Percentiles rank a stretch among this genome's conserved stretches.
phyloP scores from a whole-genome alignment of 2,888 invertebrate species.

The Eilema depressum region DNA sequence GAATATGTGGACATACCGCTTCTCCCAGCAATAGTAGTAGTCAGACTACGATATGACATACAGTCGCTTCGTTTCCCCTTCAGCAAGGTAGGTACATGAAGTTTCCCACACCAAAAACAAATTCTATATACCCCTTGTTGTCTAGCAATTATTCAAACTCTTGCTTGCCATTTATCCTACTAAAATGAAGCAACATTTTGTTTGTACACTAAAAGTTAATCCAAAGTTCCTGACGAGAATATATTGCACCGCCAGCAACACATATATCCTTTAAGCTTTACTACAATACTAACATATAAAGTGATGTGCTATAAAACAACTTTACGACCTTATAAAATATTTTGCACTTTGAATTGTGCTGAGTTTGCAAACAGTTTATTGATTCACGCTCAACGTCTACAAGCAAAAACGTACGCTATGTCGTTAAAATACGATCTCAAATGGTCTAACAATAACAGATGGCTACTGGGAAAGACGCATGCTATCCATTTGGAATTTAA shows the following conservation, averaged over 20 bases:
- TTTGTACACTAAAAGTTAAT: conserved; percentile 24
- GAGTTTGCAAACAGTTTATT: conserved; percentile 58
- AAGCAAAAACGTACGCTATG: conserved; percentile 32
- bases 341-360: conserved; percentile 54
- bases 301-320: conserved; percentile 41
- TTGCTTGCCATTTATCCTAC: background rate
- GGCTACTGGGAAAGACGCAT: conserved; percentile 50
- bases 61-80: too few species aligned
- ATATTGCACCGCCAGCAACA: conserved; percentile 5
- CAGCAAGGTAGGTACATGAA: too few species aligned
- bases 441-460: conserved; percentile 23
- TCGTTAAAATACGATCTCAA: conserved; percentile 16
- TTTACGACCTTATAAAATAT: conserved; percentile 59
- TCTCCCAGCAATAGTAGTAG: too few species aligned
- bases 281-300: conserved; percentile 40
- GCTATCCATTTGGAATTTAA: conserved; percentile 37
- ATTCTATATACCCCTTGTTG: background rate
- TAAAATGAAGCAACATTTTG: background rate
- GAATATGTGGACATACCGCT: too few species aligned
- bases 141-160: background rate
- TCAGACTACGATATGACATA: too few species aligned
- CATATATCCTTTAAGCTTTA: conserved; percentile 27
- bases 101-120: background rate
- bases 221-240: conserved; percentile 28
- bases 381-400: conserved; percentile 47